Conservation (phyloP, 1,140 invertebrate genomes). For the Phortica variegata region DNA sequence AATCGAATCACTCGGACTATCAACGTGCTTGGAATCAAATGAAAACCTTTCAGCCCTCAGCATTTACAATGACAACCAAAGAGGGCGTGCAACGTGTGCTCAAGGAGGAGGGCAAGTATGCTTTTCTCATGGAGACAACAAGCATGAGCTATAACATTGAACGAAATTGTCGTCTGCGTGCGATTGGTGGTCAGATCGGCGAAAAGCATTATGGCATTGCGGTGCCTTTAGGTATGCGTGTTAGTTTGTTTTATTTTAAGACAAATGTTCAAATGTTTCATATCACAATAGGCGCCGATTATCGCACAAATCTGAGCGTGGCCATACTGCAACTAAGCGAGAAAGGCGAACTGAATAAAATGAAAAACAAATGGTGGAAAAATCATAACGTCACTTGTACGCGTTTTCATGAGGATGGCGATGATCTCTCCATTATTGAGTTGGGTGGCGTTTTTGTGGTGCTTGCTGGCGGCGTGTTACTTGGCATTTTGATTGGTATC, state of each 20-base stretch:
- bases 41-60: slow-evolving; percentile 75
- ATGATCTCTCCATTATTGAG: slow-evolving; percentile 63
- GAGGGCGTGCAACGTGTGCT: slow-evolving; percentile 81
- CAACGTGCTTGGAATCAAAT: slow-evolving; percentile 77
- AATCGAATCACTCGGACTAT: slow-evolving; percentile 73
- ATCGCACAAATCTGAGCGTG: slow-evolving; percentile 70
- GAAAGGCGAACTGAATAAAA: slow-evolving; percentile 69
- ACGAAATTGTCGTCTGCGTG: slow-evolving; percentile 73
- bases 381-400: slow-evolving; percentile 57
- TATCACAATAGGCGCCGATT: slow-evolving; percentile 51
- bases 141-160: slow-evolving; percentile 77
- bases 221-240: slow-evolving; percentile 69
- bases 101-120: slow-evolving; percentile 68
- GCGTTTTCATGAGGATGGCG: slow-evolving; percentile 41
- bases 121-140: slow-evolving; percentile 85
- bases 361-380: slow-evolving; percentile 91
- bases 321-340: slow-evolving; percentile 82
- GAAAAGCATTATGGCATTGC: slow-evolving; percentile 84
- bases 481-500: slow-evolving; percentile 68
- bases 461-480: slow-evolving; percentile 64
- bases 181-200: slow-evolving; percentile 77
- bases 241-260: slow-evolving; percentile 1
- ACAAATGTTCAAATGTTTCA: not conserved
- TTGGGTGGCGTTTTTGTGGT: slow-evolving; percentile 75
- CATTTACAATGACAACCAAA: slow-evolving; percentile 76